Conservation (phyloP, 2,888 invertebrate species). For the Macaria liturata region DNA sequence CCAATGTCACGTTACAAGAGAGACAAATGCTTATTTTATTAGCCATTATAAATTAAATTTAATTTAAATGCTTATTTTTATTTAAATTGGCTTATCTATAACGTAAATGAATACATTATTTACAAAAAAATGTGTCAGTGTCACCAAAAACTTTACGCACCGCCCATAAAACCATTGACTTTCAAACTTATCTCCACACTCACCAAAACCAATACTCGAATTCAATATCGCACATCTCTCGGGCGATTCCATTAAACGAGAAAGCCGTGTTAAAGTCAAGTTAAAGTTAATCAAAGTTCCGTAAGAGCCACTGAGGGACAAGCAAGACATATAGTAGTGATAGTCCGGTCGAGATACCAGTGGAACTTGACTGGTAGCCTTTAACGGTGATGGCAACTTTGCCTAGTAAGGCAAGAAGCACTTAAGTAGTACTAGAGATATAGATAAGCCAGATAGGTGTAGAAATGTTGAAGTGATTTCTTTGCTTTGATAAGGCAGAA, state of each 20-base stretch:
- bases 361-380: constrained; percentile 13
- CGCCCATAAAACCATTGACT: not conserved
- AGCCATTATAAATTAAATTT: too few relatives aligned
- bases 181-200: constrained; percentile 17
- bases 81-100: too few relatives aligned
- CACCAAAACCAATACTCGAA: constrained; percentile 7
- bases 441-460: too few relatives aligned
- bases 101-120: too few relatives aligned
- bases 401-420: constrained; percentile 4
- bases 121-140: too few relatives aligned
- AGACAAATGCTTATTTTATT: too few relatives aligned
- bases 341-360: constrained; percentile 50
- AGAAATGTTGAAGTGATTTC: too few relatives aligned
- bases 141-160: too few relatives aligned
- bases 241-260: constrained; percentile 40
- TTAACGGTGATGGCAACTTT: constrained; percentile 8
- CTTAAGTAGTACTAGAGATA: too few relatives aligned
- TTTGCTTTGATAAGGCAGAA: too few relatives aligned
- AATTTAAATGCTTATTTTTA: too few relatives aligned
- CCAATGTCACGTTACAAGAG: too few relatives aligned
- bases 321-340: constrained; percentile 60
- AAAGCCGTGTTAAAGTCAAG: constrained; percentile 39
- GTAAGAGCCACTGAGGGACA: constrained; percentile 59
- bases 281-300: constrained; percentile 61
- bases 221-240: constrained; percentile 28